Evolutionary conservation across 2,888 invertebrate species (phyloP).

Genomic region (Cistogaster globosa): DNA sequence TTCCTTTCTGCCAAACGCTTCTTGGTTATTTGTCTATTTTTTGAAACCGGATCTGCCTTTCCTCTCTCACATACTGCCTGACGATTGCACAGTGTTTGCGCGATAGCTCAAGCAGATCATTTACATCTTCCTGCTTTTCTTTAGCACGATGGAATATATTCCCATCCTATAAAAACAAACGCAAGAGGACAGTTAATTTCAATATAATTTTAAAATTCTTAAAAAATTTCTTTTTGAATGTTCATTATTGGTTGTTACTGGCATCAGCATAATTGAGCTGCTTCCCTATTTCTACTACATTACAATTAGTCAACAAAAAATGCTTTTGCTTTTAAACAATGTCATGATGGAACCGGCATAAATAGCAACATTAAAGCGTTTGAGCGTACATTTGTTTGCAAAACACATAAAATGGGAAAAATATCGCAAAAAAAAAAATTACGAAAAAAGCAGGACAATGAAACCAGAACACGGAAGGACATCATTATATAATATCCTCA

Average conservation of each 20-base stretch:
- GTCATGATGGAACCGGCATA: slow-evolving; percentile 39
- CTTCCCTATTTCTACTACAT: slow-evolving; percentile 18
- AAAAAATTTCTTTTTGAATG: not conserved
- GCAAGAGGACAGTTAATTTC: too few species aligned
- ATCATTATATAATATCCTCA: slow-evolving; percentile 66
- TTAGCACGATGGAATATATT: too few species aligned
- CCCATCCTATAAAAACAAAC: too few species aligned
- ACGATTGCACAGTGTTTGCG: too few species aligned
- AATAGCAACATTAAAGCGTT: slow-evolving; percentile 41
- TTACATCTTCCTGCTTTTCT: too few species aligned
- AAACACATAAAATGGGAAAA: slow-evolving; percentile 14
- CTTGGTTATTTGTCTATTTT: too few species aligned
- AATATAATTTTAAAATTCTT: too few species aligned
- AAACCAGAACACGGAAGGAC: slow-evolving; percentile 42
- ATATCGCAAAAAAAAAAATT: slow-evolving; percentile 8
- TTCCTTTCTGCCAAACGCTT: too few species aligned
- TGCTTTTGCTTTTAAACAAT: slow-evolving; percentile 27
- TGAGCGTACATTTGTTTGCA: slow-evolving; percentile 31
- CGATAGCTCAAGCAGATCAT: too few species aligned
- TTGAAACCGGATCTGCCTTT: too few species aligned
- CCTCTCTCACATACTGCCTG: too few species aligned
- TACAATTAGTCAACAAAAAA: slow-evolving; percentile 40
- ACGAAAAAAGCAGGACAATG: slow-evolving; percentile 9
- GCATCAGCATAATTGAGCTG: not conserved
- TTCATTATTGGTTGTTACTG: not conserved